Conservation (phyloP, 2,113 vertebrate species). For the Microtus ochrogaster region DNA sequence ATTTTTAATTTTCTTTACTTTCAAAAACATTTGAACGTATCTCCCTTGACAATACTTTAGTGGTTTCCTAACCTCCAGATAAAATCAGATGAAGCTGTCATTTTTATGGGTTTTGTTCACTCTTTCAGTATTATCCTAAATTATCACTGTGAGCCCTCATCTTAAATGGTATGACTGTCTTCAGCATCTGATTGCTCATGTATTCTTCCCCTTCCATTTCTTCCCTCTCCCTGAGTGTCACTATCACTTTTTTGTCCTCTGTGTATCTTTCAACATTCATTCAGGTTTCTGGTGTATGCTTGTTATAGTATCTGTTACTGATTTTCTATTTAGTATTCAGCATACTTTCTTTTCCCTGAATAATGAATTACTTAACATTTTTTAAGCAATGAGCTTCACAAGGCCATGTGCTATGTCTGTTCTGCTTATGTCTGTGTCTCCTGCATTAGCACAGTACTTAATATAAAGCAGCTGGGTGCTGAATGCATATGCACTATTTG, state of each 20-base stretch:
- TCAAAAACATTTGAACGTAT: not conserved
- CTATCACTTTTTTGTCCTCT: not conserved
- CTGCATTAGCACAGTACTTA: not conserved
- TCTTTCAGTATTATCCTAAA: not conserved
- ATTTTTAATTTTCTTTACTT: not conserved
- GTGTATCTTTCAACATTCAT: not conserved
- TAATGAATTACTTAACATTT: conserved; percentile 45
- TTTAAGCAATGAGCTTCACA: not conserved
- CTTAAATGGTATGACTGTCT: not conserved
- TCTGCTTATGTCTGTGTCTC: not conserved
- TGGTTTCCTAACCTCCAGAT: not conserved
- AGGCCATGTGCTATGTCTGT: not conserved
- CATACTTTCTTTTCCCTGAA: not conserved
- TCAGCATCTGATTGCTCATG: not conserved
- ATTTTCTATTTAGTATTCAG: not conserved
- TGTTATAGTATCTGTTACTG: not conserved
- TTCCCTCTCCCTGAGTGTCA: not conserved
- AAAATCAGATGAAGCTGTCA: not conserved
- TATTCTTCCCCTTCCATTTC: not conserved
- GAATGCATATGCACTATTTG: not conserved
- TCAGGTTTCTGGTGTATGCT: not conserved
- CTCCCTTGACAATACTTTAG: not conserved
- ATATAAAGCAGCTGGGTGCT: not conserved
- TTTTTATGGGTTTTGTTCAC: not conserved
- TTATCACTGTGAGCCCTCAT: not conserved